Base-by-base conservation (phyloP, 2,888 invertebrate species). In the Archips crataeganus region DNA sequence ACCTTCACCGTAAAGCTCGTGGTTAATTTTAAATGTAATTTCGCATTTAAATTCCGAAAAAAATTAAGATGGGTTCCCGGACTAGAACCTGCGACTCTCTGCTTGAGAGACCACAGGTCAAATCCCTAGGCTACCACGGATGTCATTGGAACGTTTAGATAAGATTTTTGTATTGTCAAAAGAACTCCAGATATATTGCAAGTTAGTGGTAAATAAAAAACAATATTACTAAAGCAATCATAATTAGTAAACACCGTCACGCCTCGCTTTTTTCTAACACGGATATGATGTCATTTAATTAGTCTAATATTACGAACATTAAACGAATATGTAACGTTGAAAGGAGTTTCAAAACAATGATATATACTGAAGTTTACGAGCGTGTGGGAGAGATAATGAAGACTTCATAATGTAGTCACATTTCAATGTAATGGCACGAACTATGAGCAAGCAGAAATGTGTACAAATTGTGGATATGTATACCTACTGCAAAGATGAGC, bases 271-370 rank as follows among this genome's bases (percentile, higher is more conserved):
- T 71, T 71, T 60, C 60, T 51, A 60, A 66, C 60, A 61, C 49
- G 65, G 71, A 71, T 51, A 32, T 71, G 61, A 66, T 67, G 61
- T 71, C 71, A 62, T 66, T 71, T 67, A 67, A 71, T 71, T 71
- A 61, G 66, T 66, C 34, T 34, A 64, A 34, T 47, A 63, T 45
- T 45, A 49, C 57, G 54, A 70, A 42, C 32, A 42, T 15, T 59
- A 64, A 13, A 60, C 60, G n/a, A 64, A 59, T 62, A 51, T 60
- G 51, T 61, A 54, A 51, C 23, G 60, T 65, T 59, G 49, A 36
- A 39, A 60, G 36, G 47, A 64, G 23, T 66, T 66, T 61, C 71
- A 51, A 57, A 71, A 65, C 47, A 49, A 13, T 32, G 23, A 10
- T 34, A 10, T 6, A 4, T 23, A 65, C 39, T 32, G 32, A 57